phyloP scores from a whole-genome alignment of 92 coral and sea anemone species.

The Umimayanthus chanpuru region DNA sequence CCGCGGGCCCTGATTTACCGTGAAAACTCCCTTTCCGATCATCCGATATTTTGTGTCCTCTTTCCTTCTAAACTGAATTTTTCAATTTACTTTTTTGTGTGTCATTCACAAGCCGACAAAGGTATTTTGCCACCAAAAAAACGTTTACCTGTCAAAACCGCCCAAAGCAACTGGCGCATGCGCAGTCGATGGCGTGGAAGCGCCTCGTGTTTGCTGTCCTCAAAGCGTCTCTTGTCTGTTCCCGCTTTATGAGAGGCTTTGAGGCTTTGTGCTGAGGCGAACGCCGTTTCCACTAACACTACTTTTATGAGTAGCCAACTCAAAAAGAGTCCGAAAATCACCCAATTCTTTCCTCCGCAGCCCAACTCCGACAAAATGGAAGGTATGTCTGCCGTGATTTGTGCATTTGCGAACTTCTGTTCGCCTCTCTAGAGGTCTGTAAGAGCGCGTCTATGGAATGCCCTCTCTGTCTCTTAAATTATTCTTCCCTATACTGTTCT shows the following conservation, averaged over 20 bases:
- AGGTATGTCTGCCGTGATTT: slow-evolving; percentile 64
- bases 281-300: slow-evolving; percentile 38
- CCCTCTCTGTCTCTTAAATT: slow-evolving; percentile 63
- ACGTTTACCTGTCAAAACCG: slow-evolving; percentile 24
- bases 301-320: slow-evolving; percentile 60
- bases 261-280: slow-evolving; percentile 46
- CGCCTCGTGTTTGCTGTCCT: slow-evolving; percentile 87
- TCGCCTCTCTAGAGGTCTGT: slow-evolving; percentile 40
- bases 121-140: background rate
- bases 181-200: slow-evolving; percentile 67
- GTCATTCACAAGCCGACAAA: background rate
- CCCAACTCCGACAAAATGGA: slow-evolving; percentile 79
- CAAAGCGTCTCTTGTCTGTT: slow-evolving; percentile 71
- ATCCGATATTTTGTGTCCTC: no score
- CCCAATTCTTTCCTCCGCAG: slow-evolving; percentile 67
- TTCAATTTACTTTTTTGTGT: background rate
- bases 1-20: no score
- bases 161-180: slow-evolving; percentile 54
- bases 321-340: slow-evolving; percentile 64
- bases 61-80: background rate
- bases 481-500: slow-evolving; percentile 79
- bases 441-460: slow-evolving; percentile 72
- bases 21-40: background rate
- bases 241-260: slow-evolving; percentile 63
- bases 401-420: slow-evolving; percentile 57